Conservation (phyloP, 2,888 invertebrate species). For the Drosophila robusta region DNA sequence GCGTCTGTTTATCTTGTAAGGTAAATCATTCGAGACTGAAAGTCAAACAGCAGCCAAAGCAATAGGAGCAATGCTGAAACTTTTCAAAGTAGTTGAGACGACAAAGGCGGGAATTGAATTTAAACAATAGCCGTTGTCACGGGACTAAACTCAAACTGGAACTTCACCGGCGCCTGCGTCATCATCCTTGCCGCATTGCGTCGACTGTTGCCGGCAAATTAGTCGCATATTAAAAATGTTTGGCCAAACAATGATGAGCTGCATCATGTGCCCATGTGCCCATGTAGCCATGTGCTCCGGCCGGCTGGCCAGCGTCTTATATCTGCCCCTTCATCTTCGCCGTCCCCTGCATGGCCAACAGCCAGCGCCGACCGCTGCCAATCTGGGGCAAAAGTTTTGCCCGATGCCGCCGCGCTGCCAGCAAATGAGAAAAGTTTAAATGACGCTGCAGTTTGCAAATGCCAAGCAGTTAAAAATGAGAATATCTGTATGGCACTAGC, state of each 20-base stretch:
- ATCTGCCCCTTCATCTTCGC: not conserved
- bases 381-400: constrained; percentile 63
- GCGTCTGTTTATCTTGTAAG: constrained; percentile 76
- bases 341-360: not conserved
- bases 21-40: constrained; percentile 81
- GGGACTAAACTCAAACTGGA: constrained; percentile 52
- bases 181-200: constrained; percentile 67
- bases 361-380: constrained; percentile 43
- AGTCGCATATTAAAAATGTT: constrained; percentile 80
- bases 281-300: not conserved
- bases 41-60: constrained; percentile 69
- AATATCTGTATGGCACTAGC: constrained; percentile 57
- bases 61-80: constrained; percentile 40
- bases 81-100: constrained; percentile 78
- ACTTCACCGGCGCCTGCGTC: constrained; percentile 20
- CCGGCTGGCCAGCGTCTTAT: constrained; percentile 14
- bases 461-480: constrained; percentile 78
- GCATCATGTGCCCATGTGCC: constrained; percentile 12
- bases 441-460: constrained; percentile 80
- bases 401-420: constrained; percentile 40
- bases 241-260: constrained; percentile 72
- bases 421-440: constrained; percentile 81
- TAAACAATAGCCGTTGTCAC: constrained; percentile 73
- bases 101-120: constrained; percentile 78
- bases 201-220: constrained; percentile 66